These are phyloP conservation scores for Antigone vipio DNA, from an alignment of 2,113 vertebrate genomes.

Conservation along the genomic window DNA sequence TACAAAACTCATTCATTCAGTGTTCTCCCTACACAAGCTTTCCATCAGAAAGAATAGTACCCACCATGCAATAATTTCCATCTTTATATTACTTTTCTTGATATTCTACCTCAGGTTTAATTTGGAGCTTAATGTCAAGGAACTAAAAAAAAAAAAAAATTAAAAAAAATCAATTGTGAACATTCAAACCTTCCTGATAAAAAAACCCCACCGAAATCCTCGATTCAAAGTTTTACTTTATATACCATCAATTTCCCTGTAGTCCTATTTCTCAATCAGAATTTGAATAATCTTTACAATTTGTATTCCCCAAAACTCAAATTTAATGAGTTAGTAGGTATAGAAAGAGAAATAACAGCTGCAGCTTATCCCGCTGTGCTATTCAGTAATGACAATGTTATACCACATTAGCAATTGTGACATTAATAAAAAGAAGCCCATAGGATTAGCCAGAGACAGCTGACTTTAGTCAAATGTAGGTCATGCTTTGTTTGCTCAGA, in stretches of 20 bases:
- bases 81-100: not conserved
- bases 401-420: constrained; percentile 81
- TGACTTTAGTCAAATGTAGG: constrained; percentile 85
- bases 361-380: constrained; percentile 74
- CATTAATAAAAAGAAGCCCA: constrained; percentile 84
- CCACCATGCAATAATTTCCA: not conserved
- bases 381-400: constrained; percentile 80
- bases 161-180: not conserved
- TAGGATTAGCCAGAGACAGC: constrained; percentile 80
- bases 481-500: constrained; percentile 83
- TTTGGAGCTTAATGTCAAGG: constrained; percentile 13
- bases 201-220: not conserved
- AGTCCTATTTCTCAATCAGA: constrained; percentile 76
- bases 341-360: constrained; percentile 77
- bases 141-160: not conserved
- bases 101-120: not conserved
- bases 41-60: not conserved
- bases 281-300: constrained; percentile 79
- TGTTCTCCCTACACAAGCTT: not conserved
- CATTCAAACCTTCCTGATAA: not conserved
- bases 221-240: constrained; percentile 71
- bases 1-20: not conserved
- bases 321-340: constrained; percentile 80
- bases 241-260: constrained; percentile 67
- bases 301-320: constrained; percentile 77